Conservation (phyloP, 2,888 invertebrate species). For the Tipula lateralis region DNA sequence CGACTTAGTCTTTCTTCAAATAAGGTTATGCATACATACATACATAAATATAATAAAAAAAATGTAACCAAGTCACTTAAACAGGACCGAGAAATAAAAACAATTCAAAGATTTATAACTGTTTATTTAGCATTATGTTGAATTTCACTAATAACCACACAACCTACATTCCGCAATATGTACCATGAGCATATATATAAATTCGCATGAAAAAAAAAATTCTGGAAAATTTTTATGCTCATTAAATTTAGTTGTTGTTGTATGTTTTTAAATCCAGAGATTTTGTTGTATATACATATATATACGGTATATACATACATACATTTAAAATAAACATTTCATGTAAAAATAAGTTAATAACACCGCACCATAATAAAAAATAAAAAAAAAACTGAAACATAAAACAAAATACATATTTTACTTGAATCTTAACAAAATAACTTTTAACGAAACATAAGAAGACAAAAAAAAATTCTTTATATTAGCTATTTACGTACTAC, state of each 20-base stretch:
- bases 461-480: neutral
- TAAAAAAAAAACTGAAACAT: neutral
- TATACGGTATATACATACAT: too few relatives aligned
- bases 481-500: neutral
- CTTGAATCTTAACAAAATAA: constrained; percentile 1
- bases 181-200: neutral
- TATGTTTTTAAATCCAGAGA: neutral
- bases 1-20: neutral
- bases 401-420: neutral
- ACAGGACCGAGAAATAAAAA: neutral
- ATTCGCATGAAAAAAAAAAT: neutral
- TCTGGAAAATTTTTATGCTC: neutral
- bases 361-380: neutral
- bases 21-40: neutral
- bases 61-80: too few relatives aligned
- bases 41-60: neutral
- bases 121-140: neutral
- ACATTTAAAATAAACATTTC: neutral
- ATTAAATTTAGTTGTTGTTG: neutral
- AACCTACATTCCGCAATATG: neutral
- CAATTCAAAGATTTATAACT: neutral
- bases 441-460: neutral
- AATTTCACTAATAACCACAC: neutral
- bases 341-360: neutral
- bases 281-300: neutral